Evolutionary conservation across 2,113 vertebrate species (phyloP), one percentile per base, ranked within the genome.

Genomic region (Saguinus midas): DNA sequence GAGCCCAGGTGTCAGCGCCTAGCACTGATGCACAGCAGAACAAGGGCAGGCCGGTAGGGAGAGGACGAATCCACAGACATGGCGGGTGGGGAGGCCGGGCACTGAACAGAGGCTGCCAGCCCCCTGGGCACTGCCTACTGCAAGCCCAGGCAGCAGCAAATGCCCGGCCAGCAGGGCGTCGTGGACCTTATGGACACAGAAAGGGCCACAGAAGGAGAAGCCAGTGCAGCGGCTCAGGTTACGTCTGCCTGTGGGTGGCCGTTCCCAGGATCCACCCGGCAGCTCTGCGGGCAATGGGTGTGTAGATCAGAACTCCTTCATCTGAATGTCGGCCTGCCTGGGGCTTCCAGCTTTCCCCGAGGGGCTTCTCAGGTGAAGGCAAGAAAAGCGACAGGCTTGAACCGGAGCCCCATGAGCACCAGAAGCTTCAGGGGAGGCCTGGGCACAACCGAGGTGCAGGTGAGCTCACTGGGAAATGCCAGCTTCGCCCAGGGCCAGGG

Each of bases 361-460:
- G 76, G 37, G 66, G 45, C 50, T 79, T 61, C 88, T 73, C 29
- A 17, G 6, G 27, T 25, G 35, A 48, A 72, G 52, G 8, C 12
- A 50, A 18, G 76, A 87, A 64, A 52, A 40, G 27, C 16, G 10
- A 8, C 2, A 68, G 64, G 35, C 25, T 6, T 78, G 5, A 64
- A 20, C 10, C 5, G 27, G 61, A 50, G 81, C n/a, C 27, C 32
- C 1, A 6, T 27, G 58, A 27, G 58, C 4, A 9, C 58, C 23
- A 27, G 23, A 23, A 64, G 35, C 9, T 8, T 9, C 1, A 23
- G 61, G 61, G 72, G 52, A 17, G 45, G 29, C 64, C 3, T 18
- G 20, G 37, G 18, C 25, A 27, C 11, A 23, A 11, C 20, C 0
- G 4, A 1, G 5, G 13, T n/a, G 66, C 61, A n/a, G 66, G 8